Percentiles rank a stretch among this genome's conserved stretches.
These are phyloP conservation scores for Bimastos eiseni DNA, from an alignment of 2,888 invertebrate genomes.

Conservation along the genomic window DNA sequence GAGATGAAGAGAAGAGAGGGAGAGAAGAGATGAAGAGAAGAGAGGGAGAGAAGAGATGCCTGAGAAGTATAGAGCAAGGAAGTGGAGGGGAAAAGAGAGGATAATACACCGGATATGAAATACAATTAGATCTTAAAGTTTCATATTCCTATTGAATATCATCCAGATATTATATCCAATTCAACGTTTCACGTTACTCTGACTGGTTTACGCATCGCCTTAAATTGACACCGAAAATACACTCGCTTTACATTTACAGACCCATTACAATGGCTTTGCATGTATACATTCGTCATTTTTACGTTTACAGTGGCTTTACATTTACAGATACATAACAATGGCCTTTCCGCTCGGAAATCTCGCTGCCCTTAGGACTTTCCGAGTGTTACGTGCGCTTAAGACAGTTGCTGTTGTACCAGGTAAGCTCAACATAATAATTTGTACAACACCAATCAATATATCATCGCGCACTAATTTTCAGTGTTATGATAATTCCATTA, in stretches of 20 bases:
- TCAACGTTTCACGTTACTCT: too few relatives aligned
- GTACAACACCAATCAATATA: not conserved
- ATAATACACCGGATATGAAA: not conserved
- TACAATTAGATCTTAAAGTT: too few relatives aligned
- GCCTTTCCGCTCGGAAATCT: constrained; percentile 79
- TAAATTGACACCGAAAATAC: not conserved
- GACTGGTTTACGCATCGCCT: not conserved
- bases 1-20: too few relatives aligned
- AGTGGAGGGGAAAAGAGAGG: not conserved
- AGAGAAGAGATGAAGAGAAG: too few relatives aligned
- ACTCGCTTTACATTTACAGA: constrained; percentile 32
- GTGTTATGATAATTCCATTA: not conserved
- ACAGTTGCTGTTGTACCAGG: constrained; percentile 99
- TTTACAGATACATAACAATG: constrained; percentile 44
- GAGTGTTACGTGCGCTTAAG: constrained; percentile 98
- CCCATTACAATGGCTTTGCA: constrained; percentile 41
- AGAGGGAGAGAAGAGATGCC: too few relatives aligned
- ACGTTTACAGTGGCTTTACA: not conserved
- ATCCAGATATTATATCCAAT: too few relatives aligned
- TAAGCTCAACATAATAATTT: constrained; percentile 65
- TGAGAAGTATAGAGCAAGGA: not conserved
- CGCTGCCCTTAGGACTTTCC: constrained; percentile 97
- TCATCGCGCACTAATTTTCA: not conserved
- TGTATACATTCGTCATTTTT: not conserved
- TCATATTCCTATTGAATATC: too few relatives aligned